Percentiles rank a stretch among this genome's conserved stretches.
Conservation (phyloP, 2,113 vertebrate genomes). For the Eclectus roratus region DNA sequence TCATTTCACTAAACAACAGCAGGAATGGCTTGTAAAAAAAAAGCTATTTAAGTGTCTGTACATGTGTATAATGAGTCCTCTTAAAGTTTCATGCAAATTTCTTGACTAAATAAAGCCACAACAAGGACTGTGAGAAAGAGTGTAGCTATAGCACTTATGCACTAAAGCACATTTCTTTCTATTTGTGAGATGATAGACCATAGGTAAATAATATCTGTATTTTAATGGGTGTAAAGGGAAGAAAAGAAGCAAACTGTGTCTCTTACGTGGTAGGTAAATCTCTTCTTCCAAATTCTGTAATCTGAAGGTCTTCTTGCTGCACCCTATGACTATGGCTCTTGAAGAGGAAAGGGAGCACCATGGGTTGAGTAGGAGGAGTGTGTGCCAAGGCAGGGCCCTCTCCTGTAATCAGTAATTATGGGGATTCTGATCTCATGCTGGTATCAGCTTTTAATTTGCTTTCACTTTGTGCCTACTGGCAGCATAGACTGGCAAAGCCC, state of each 20-base stretch:
- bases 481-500: not conserved
- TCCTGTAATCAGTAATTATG: not conserved
- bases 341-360: not conserved
- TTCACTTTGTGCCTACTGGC: not conserved
- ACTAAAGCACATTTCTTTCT: not conserved
- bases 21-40: not conserved
- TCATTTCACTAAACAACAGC: not conserved
- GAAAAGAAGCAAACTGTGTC: not conserved
- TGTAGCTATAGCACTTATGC: not conserved
- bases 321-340: fast-evolving
- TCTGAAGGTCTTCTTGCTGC: not conserved
- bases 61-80: not conserved
- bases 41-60: not conserved
- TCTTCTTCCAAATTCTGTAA: not conserved
- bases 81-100: not conserved
- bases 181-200: not conserved
- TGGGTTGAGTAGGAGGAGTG: not conserved
- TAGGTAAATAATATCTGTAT: not conserved
- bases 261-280: too few species aligned
- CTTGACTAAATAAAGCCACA: not conserved
- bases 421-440: not conserved
- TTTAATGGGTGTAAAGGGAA: not conserved
- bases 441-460: not conserved
- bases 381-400: not conserved
- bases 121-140: not conserved